phyloP scores from a whole-genome alignment of 2,888 invertebrate genomes.

The Nineta flava region DNA sequence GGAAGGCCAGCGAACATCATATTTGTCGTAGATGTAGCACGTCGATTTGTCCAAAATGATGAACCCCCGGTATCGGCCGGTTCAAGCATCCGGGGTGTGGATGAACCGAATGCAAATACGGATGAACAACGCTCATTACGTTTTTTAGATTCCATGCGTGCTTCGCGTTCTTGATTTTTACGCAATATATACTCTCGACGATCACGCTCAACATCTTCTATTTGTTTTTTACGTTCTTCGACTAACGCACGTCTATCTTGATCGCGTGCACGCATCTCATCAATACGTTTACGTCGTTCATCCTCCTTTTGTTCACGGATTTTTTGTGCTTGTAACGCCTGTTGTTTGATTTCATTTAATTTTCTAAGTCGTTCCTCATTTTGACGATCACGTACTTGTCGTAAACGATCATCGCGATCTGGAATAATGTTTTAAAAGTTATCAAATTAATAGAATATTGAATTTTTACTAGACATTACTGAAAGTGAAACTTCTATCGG shows the following conservation, averaged over 20 bases:
- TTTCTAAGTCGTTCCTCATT: conserved; percentile 79
- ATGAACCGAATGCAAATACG: conserved; percentile 83
- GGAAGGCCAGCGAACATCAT: conserved; percentile 59
- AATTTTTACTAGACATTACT: too few species aligned
- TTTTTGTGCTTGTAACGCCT: conserved; percentile 76
- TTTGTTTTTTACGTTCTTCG: conserved; percentile 77
- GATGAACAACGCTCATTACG: conserved; percentile 57
- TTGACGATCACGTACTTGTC: conserved; percentile 68
- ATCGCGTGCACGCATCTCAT: conserved; percentile 66
- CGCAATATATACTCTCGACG: conserved; percentile 72
- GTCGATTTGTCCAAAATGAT: conserved; percentile 73
- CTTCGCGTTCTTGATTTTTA: conserved; percentile 72
- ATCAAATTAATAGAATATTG: too few species aligned
- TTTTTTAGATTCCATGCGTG: conserved; percentile 62
- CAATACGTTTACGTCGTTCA: conserved; percentile 64
- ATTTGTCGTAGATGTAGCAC: conserved; percentile 81
- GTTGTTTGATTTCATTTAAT: conserved; percentile 76
- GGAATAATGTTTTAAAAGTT: conserved; percentile 17
- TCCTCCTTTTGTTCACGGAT: conserved; percentile 81
- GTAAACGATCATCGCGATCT: conserved; percentile 49
- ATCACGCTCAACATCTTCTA: conserved; percentile 78
- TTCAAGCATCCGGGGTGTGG: conserved; percentile 74
- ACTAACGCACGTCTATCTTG: conserved; percentile 55
- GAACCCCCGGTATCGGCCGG: conserved; percentile 62
- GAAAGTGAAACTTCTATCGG: too few species aligned